These are phyloP conservation scores for Drosophila bunnanda DNA, from an alignment of 2,888 invertebrate species.

Conservation along the genomic window DNA sequence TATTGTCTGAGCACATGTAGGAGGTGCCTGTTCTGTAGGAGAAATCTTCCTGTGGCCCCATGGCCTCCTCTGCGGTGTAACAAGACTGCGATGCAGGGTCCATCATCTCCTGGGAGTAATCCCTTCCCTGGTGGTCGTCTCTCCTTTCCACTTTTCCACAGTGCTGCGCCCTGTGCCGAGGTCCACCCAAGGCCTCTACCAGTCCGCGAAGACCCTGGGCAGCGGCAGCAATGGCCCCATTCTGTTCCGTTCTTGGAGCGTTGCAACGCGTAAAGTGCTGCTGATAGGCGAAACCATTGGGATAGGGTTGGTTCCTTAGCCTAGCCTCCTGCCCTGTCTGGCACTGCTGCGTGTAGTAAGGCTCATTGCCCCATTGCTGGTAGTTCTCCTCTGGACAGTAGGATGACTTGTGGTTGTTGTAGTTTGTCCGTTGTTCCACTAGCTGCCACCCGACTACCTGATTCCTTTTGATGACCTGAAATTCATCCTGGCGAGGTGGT, in stretches of 20 bases:
- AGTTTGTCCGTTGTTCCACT: background rate
- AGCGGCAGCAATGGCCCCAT: constrained; percentile 18
- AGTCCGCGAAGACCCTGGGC: constrained; percentile 17
- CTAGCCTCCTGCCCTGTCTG: background rate
- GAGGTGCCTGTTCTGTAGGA: background rate
- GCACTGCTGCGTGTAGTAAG: background rate
- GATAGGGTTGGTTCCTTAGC: background rate
- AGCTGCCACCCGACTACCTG: background rate
- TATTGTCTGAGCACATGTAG: background rate
- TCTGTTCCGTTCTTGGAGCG: background rate
- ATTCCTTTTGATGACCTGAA: background rate
- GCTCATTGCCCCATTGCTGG: background rate
- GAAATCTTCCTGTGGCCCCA: too few species aligned
- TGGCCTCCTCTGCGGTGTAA: background rate
- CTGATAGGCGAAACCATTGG: background rate
- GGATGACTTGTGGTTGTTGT: background rate
- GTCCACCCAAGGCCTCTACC: constrained; percentile 17
- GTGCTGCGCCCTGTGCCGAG: background rate
- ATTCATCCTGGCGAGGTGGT: background rate
- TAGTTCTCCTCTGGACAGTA: background rate
- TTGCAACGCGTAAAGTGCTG: too few species aligned
- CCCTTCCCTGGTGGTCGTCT: background rate
- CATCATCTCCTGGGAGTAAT: background rate
- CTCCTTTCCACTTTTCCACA: too few species aligned
- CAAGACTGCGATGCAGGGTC: background rate